A percentile compares a stretch with the other conserved stretches of the same genome.
phyloP scores from a whole-genome alignment of 2,113 vertebrate genomes.

The Odontesthes bonariensis region DNA sequence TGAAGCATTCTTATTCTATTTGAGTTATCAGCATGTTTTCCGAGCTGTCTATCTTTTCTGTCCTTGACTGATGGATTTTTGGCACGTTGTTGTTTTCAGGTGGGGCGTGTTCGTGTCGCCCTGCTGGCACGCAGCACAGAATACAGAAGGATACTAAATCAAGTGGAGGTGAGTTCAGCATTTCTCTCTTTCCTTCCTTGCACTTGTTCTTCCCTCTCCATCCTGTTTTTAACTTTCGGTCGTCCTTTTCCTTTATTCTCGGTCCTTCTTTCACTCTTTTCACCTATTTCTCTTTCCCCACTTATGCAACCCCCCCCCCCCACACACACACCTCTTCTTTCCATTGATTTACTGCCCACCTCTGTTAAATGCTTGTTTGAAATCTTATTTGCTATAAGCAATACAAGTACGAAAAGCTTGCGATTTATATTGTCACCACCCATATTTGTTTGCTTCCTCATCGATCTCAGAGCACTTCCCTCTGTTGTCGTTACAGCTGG shows the following conservation, averaged over 20 bases:
- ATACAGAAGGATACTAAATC: conserved; percentile 94
- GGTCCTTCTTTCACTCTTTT: neutral
- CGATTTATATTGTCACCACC: conserved; percentile 71
- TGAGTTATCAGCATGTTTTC: conserved; percentile 54
- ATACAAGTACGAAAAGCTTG: conserved; percentile 52
- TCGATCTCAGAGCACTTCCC: conserved; percentile 71
- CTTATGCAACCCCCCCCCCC: conserved; percentile 12
- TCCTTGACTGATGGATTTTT: conserved; percentile 71
- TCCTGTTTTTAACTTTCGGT: conserved; percentile 16
- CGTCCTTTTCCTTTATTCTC: conserved; percentile 19
- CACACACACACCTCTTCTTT: conserved; percentile 9
- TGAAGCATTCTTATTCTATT: conserved; percentile 18
- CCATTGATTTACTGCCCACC: conserved; percentile 77
- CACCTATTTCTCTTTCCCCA: conserved; percentile 14
- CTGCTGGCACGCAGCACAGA: conserved; percentile 95
- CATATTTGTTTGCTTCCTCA: conserved; percentile 56
- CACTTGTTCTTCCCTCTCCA: conserved; percentile 22
- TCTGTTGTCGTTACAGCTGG: conserved; percentile 85
- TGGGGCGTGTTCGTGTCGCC: conserved; percentile 92
- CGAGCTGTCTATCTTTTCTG: conserved; percentile 45
- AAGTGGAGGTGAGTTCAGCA: conserved; percentile 88
- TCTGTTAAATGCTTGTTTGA: conserved; percentile 75
- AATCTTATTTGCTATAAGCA: conserved; percentile 75
- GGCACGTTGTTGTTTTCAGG: conserved; percentile 81
- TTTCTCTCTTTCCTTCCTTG: conserved; percentile 13